These are phyloP conservation scores for Drosophila anomalata DNA, from an alignment of 2,888 invertebrate genomes.

Conservation along the genomic window DNA sequence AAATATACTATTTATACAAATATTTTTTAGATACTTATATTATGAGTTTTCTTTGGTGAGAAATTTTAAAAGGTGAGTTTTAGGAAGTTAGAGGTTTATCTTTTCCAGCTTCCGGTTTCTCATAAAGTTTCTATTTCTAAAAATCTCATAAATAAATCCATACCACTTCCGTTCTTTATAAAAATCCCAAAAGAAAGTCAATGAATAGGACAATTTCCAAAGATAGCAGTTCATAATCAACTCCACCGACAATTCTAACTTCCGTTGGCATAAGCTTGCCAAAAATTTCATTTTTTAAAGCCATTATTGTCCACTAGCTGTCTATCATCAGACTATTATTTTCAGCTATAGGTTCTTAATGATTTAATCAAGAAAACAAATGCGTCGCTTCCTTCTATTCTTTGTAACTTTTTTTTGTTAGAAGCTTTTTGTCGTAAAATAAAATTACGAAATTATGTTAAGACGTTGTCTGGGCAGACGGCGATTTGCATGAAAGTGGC, in stretches of 20 bases:
- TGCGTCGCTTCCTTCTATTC: constrained; percentile 7
- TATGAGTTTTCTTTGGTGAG: neutral
- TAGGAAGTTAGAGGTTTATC: neutral
- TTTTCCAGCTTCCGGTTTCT: no score
- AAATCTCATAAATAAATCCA: neutral
- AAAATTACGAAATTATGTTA: constrained; percentile 69
- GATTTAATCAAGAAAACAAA: constrained; percentile 46
- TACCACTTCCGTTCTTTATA: constrained; percentile 5
- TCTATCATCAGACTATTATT: constrained; percentile 12
- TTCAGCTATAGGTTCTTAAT: constrained; percentile 41
- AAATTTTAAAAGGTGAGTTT: neutral
- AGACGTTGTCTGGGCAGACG: constrained; percentile 49
- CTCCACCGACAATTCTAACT: constrained; percentile 19
- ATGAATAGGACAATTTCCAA: constrained; percentile 16
- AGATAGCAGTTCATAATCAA: neutral
- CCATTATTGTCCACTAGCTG: constrained; percentile 9
- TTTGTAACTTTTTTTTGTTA: neutral
- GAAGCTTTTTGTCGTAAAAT: constrained; percentile 33
- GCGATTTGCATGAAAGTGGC: constrained; percentile 78
- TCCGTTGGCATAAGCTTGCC: constrained; percentile 14
- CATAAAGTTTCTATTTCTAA: no score
- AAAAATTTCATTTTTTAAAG: constrained; percentile 16
- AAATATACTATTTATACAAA: constrained; percentile 24
- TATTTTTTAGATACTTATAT: constrained; percentile 28
- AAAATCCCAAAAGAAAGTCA: constrained; percentile 17